Evolutionary conservation across 2,888 invertebrate species (phyloP).

Genomic region (Caenorhabditis uteleia): DNA sequence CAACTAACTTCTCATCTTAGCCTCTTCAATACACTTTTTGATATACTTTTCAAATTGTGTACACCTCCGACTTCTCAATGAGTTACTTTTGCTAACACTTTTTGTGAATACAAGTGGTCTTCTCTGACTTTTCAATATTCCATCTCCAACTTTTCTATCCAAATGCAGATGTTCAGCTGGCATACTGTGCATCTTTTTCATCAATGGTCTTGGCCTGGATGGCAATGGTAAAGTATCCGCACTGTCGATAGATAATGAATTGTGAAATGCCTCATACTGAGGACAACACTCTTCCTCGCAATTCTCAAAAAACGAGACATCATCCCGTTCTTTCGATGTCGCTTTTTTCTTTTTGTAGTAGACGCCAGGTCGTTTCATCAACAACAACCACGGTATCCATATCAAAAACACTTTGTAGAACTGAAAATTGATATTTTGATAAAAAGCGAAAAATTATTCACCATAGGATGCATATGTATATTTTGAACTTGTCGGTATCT

Average conservation of each 20-base stretch:
- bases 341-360: conserved; percentile 38
- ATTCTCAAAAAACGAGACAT: conserved; percentile 40
- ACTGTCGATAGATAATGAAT: conserved; percentile 40
- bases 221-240: conserved; percentile 39
- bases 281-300: conserved; percentile 29
- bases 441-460: conserved; percentile 1
- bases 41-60: conserved; percentile 54
- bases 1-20: conserved; percentile 37
- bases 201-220: conserved; percentile 39
- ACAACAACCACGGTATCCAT: conserved; percentile 61
- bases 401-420: conserved; percentile 58
- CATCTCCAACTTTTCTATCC: conserved; percentile 58
- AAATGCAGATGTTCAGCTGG: conserved; percentile 52
- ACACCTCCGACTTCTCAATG: conserved; percentile 27
- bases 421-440: no score
- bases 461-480: conserved; percentile 49
- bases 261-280: conserved; percentile 15
- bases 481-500: conserved; percentile 60
- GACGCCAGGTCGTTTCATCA: conserved; percentile 58
- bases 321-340: conserved; percentile 30
- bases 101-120: conserved; percentile 25
- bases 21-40: conserved; percentile 45
- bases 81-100: conserved; percentile 33
- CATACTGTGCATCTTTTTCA: conserved; percentile 52
- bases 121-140: conserved; percentile 48